Conservation (phyloP, 2,888 invertebrate species). For the Drosophila borborema region DNA sequence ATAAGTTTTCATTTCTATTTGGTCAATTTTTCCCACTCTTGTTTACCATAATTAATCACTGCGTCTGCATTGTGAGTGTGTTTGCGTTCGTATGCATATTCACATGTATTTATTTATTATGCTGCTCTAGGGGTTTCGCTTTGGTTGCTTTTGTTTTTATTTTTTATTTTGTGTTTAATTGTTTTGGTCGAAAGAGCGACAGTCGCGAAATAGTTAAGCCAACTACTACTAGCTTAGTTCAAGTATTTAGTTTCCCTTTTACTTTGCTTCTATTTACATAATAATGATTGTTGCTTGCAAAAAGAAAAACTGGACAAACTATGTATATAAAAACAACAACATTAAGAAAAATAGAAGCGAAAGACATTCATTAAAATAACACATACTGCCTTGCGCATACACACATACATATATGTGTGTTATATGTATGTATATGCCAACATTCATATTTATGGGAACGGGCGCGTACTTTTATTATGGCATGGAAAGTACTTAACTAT, state of each 20-base stretch:
- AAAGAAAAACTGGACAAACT: constrained; percentile 46
- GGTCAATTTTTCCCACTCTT: constrained; percentile 52
- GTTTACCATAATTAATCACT: constrained; percentile 66
- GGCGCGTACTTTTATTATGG: constrained; percentile 49
- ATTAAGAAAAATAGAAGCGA: constrained; percentile 34
- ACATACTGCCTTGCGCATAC: neutral
- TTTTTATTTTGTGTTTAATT: constrained; percentile 23
- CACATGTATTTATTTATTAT: constrained; percentile 39
- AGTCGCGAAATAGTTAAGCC: constrained; percentile 21
- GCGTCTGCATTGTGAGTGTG: constrained; percentile 30
- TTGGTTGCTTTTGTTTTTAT: constrained; percentile 10
- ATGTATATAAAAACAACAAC: constrained; percentile 21
- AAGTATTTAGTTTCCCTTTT: constrained; percentile 79
- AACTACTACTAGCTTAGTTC: constrained; percentile 32
- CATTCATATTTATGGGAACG: constrained; percentile 24
- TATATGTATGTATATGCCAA: neutral
- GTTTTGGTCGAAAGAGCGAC: constrained; percentile 23
- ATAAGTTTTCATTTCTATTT: constrained; percentile 42
- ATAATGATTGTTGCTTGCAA: constrained; percentile 60
- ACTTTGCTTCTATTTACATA: constrained; percentile 76
- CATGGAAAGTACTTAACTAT: constrained; percentile 17
- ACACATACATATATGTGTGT: constrained; percentile 11
- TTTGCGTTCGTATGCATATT: constrained; percentile 1
- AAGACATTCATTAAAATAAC: constrained; percentile 67
- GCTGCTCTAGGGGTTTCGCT: constrained; percentile 38